A percentile compares a stretch with the other conserved stretches of the same genome.
These are phyloP conservation scores for Cliona cf. orientalis DNA, from an alignment of 37 sponge, comb jelly and placozoan species.

Conservation along the genomic window DNA sequence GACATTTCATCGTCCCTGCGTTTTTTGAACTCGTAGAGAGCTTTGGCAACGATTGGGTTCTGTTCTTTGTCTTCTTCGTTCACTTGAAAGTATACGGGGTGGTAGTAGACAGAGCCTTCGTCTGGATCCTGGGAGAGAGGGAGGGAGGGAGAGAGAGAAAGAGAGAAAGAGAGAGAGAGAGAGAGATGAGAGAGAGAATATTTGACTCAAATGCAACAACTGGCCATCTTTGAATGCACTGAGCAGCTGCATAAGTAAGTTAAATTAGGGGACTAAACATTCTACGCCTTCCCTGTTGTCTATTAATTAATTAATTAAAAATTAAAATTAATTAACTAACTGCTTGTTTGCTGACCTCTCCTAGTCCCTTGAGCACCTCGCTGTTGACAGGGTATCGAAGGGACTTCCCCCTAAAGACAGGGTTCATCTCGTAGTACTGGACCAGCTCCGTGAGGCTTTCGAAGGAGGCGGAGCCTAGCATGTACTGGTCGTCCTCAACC, in stretches of 20 bases:
- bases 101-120: slow-evolving; percentile 61
- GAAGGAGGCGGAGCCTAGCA: slow-evolving; percentile 94
- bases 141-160: too few species aligned
- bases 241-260: too few species aligned
- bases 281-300: neutral
- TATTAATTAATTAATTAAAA: neutral
- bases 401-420: slow-evolving; percentile 95
- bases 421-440: slow-evolving; percentile 90
- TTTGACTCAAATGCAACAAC: too few species aligned
- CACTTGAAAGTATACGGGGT: slow-evolving; percentile 48
- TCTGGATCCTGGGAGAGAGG: slow-evolving; percentile 57
- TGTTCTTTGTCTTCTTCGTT: slow-evolving; percentile 49
- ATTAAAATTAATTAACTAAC: too few species aligned
- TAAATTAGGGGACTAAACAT: too few species aligned
- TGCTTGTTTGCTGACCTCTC: slow-evolving; percentile 40
- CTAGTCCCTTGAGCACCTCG: slow-evolving; percentile 75
- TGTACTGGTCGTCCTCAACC: slow-evolving; percentile 78
- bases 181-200: too few species aligned
- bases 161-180: too few species aligned
- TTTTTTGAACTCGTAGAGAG: slow-evolving; percentile 86
- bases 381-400: slow-evolving; percentile 93
- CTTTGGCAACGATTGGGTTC: slow-evolving; percentile 60
- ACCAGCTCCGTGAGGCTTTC: slow-evolving; percentile 94
- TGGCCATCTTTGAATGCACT: too few species aligned
- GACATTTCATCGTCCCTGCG: slow-evolving; percentile 83